Percentiles rank a stretch among this genome's conserved stretches.
Evolutionary conservation across 2,888 invertebrate genomes (phyloP).

Genomic region (Loripinus fragilis): DNA sequence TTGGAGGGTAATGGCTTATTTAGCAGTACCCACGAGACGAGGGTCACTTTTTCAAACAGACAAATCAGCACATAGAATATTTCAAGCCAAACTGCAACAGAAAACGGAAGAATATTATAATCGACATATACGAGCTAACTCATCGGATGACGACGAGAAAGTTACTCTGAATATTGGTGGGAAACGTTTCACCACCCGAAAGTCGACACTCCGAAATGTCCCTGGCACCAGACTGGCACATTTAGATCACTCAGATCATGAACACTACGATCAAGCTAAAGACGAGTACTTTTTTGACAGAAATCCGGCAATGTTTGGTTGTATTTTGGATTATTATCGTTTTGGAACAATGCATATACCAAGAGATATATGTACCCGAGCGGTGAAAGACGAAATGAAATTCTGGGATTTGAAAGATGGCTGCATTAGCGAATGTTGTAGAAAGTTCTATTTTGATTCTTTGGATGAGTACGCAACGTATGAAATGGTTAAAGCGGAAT

Average conservation of each 20-base stretch:
- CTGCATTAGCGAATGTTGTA: constrained; percentile 67
- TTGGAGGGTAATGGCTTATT: constrained; percentile 54
- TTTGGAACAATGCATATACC: constrained; percentile 71
- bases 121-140: constrained; percentile 36
- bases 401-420: constrained; percentile 67
- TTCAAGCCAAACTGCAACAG: constrained; percentile 38
- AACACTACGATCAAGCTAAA: constrained; percentile 35
- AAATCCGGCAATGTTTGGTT: constrained; percentile 67
- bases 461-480: constrained; percentile 58
- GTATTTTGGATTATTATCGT: constrained; percentile 67
- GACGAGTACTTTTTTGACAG: constrained; percentile 71
- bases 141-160: constrained; percentile 38
- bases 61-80: constrained; percentile 27
- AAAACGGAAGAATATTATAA: constrained; percentile 51
- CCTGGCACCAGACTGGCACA: constrained; percentile 55
- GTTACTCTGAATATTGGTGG: constrained; percentile 60
- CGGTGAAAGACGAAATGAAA: constrained; percentile 61
- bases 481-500: constrained; percentile 59
- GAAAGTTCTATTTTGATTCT: constrained; percentile 58
- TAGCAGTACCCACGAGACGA: constrained; percentile 40
- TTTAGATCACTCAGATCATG: constrained; percentile 32
- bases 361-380: constrained; percentile 56
- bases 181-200: constrained; percentile 48
- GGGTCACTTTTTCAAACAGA: constrained; percentile 53
- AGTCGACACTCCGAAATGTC: constrained; percentile 56